phyloP scores from a whole-genome alignment of 2,888 invertebrate species.

The Oscheius onirici region DNA sequence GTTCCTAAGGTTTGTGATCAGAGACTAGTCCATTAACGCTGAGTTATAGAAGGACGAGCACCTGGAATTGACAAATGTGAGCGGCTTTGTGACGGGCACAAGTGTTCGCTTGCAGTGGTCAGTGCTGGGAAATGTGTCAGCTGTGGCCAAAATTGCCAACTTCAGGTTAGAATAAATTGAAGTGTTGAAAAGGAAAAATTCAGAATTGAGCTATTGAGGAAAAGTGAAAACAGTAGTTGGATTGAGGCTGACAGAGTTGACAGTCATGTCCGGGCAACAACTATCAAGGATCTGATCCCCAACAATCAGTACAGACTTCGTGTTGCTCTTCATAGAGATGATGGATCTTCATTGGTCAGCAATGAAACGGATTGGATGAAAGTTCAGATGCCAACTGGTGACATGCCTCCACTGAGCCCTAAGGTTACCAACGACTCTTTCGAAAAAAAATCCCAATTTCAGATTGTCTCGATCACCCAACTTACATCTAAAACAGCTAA shows the following conservation, averaged over 20 bases:
- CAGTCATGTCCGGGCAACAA: slow-evolving; percentile 62
- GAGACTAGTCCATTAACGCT: too few species aligned
- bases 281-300: slow-evolving; percentile 53
- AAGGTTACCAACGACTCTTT: slow-evolving; percentile 25
- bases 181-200: neutral
- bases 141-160: slow-evolving; percentile 41
- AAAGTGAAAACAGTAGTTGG: slow-evolving; percentile 41
- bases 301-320: slow-evolving; percentile 53
- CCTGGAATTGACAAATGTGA: slow-evolving; percentile 46
- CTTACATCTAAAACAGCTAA: slow-evolving; percentile 42
- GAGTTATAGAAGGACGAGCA: slow-evolving; percentile 36
- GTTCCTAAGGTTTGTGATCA: slow-evolving; percentile 8
- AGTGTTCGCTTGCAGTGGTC: slow-evolving; percentile 56
- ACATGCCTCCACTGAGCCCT: slow-evolving; percentile 43
- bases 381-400: slow-evolving; percentile 41
- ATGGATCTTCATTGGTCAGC: slow-evolving; percentile 39
- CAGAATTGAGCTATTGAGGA: slow-evolving; percentile 44
- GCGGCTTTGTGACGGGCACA: slow-evolving; percentile 53
- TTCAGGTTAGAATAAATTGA: slow-evolving; percentile 34
- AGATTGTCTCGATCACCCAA: slow-evolving; percentile 47
- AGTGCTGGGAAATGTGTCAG: slow-evolving; percentile 44
- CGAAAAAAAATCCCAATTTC: slow-evolving; percentile 15
- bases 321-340: slow-evolving; percentile 43
- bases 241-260: slow-evolving; percentile 50
- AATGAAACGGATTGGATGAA: slow-evolving; percentile 46